Percentiles rank a stretch among this genome's conserved stretches.
phyloP scores from a whole-genome alignment of 2,113 vertebrate species.

The Galbula dea region DNA sequence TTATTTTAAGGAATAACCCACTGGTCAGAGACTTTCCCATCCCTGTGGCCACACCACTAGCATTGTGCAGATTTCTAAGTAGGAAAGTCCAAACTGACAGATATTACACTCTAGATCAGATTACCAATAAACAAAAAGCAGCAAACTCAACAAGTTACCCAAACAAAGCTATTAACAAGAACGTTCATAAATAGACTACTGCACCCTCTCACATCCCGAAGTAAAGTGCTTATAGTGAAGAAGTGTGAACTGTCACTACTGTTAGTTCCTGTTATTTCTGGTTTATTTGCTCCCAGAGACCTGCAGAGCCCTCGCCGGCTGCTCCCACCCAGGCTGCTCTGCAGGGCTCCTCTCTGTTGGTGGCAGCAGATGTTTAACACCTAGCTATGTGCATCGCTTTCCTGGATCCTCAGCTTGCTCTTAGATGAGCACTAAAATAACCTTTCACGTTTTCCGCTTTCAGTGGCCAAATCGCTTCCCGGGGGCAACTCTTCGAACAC shows the following conservation, averaged over 20 bases:
- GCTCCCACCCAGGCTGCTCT: neutral
- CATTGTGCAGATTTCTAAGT: neutral
- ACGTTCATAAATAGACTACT: neutral
- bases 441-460: neutral
- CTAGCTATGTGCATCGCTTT: neutral
- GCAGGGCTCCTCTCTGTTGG: neutral
- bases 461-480: neutral
- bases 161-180: neutral
- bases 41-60: neutral
- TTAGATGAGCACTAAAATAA: neutral
- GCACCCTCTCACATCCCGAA: neutral
- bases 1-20: neutral
- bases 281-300: neutral
- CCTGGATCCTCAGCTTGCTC: neutral
- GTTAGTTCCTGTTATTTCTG: neutral
- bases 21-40: neutral
- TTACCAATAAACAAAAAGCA: neutral
- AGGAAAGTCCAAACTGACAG: neutral
- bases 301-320: rapidly evolving
- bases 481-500: neutral
- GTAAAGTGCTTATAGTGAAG: neutral
- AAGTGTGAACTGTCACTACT: rapidly evolving
- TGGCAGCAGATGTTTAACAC: neutral
- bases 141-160: neutral
- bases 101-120: neutral